phyloP scores from a whole-genome alignment of 2,797 vertebrate species.

The Cygnus olor region DNA sequence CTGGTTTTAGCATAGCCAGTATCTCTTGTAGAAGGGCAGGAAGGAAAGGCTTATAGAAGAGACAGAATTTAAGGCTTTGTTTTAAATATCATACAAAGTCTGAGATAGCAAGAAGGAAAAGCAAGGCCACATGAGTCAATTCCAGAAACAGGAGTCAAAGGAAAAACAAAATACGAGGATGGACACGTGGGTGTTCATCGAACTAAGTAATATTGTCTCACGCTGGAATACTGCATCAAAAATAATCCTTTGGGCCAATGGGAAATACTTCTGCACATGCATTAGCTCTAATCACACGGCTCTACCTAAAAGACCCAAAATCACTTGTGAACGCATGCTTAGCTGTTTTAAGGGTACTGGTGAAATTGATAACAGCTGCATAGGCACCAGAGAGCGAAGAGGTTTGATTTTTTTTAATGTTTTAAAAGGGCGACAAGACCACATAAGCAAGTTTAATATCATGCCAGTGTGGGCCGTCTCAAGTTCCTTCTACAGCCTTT shows the following conservation, averaged over 20 bases:
- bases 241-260: neutral
- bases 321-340: neutral
- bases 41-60: neutral
- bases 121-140: neutral
- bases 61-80: neutral
- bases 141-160: neutral
- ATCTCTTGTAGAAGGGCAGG: neutral
- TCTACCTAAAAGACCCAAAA: neutral
- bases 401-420: neutral
- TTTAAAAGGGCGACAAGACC: neutral
- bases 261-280: neutral
- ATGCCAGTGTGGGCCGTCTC: neutral
- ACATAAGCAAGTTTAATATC: neutral
- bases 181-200: neutral
- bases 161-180: neutral
- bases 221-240: neutral
- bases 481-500: neutral
- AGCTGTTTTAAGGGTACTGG: neutral
- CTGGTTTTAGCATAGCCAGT: neutral
- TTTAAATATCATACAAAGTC: neutral
- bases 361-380: no score
- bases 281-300: neutral
- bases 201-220: neutral
- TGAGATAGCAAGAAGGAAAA: slow-evolving; percentile 26
- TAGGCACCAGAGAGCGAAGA: neutral